Percentiles rank a stretch among this genome's conserved stretches.
Conservation (phyloP, 2,797 vertebrate genomes). For the Pantherophis alleghaniensis region DNA sequence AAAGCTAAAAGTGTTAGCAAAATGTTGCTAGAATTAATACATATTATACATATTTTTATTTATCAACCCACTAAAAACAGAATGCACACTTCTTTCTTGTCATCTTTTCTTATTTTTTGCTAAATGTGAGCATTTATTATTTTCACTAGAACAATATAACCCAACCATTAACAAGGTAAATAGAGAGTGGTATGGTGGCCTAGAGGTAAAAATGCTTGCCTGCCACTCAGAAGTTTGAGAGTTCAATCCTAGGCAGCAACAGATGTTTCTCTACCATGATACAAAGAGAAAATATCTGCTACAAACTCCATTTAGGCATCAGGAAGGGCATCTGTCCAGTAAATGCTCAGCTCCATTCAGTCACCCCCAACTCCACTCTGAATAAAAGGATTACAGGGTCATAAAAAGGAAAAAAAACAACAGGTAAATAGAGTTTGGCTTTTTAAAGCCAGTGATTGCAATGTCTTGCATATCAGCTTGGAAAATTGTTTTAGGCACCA, state of each 20-base stretch:
- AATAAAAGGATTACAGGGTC: neutral
- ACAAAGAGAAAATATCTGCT: neutral
- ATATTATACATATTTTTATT: slow-evolving; percentile 31
- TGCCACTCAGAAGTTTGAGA: neutral
- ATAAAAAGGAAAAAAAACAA: neutral
- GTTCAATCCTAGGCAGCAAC: neutral
- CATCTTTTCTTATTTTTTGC: neutral
- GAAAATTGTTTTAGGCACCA: neutral
- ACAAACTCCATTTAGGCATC: neutral
- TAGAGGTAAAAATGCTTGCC: neutral
- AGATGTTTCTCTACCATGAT: neutral
- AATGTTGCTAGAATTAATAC: slow-evolving; percentile 36
- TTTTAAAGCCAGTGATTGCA: neutral
- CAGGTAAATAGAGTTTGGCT: neutral
- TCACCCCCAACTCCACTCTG: neutral
- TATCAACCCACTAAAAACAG: neutral
- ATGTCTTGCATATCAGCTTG: neutral
- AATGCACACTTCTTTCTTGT: slow-evolving; percentile 3
- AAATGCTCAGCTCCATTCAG: neutral
- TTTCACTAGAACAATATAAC: slow-evolving; percentile 26
- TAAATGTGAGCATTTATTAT: neutral
- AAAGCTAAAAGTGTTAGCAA: neutral
- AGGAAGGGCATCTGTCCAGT: neutral
- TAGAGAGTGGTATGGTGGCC: neutral
- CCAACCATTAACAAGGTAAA: neutral